Conservation (phyloP, 1,140 invertebrate species). For the Aphelenchoides fujianensis region DNA sequence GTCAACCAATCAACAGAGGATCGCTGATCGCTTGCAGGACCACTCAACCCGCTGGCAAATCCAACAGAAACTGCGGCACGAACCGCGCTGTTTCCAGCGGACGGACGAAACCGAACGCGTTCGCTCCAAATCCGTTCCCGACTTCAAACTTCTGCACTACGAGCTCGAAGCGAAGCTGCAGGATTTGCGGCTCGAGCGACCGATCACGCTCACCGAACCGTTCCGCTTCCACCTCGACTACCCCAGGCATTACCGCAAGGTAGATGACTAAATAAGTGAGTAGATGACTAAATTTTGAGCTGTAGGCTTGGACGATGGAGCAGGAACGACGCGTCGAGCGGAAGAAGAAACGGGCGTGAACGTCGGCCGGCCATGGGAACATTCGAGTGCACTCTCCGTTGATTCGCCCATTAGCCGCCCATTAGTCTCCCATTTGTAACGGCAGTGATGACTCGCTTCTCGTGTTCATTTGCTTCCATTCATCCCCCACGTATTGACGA, state of each 20-base stretch:
- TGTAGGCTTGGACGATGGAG: background rate
- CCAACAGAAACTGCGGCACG: constrained; percentile 16
- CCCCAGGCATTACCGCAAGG: constrained; percentile 11
- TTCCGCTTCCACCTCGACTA: constrained; percentile 18
- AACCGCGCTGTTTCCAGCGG: background rate
- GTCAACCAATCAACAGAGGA: too few relatives aligned
- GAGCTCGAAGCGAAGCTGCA: constrained; percentile 19
- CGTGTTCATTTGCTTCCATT: background rate
- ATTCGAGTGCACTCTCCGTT: too few relatives aligned
- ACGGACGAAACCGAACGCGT: background rate
- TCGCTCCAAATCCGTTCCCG: constrained; percentile 18
- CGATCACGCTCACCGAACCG: constrained; percentile 11
- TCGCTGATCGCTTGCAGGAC: too few relatives aligned
- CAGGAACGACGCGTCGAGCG: background rate
- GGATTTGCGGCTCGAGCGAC: background rate
- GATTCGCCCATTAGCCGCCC: too few relatives aligned
- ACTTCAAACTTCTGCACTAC: constrained; percentile 6
- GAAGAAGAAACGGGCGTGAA: background rate
- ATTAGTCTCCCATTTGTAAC: background rate
- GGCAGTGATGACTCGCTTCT: background rate
- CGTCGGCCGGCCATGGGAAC: too few relatives aligned
- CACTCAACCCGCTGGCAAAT: constrained; percentile 20
- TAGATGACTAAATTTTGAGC: background rate
- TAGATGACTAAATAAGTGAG: too few relatives aligned
- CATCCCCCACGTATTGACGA: background rate